phyloP scores from a whole-genome alignment of 1,140 invertebrate genomes.

The Drosophila eugracilis region DNA sequence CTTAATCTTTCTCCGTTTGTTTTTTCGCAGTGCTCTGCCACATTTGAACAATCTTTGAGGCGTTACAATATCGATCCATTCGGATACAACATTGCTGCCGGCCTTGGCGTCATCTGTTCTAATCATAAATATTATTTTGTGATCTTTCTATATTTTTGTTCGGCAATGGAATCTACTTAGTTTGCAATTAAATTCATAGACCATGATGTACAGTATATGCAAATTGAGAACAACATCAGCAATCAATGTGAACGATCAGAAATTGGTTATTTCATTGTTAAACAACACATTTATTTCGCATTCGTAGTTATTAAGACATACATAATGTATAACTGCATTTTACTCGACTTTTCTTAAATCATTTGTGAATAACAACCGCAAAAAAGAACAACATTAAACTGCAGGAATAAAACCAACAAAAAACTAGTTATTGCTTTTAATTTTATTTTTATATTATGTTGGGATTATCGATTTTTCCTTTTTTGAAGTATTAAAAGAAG shows the following conservation, averaged over 20 bases:
- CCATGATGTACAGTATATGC: slow-evolving; percentile 75
- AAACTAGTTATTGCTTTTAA: slow-evolving; percentile 5
- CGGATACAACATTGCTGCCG: slow-evolving; percentile 10
- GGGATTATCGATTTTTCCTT: no score
- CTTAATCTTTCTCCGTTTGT: slow-evolving; percentile 15
- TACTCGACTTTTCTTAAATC: slow-evolving; percentile 38
- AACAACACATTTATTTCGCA: slow-evolving; percentile 53
- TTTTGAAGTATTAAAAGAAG: no score
- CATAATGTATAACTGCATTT: slow-evolving; percentile 76
- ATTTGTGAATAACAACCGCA: slow-evolving; percentile 64
- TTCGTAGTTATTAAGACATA: slow-evolving; percentile 67
- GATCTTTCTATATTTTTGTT: slow-evolving; percentile 52
- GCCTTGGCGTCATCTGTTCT: slow-evolving; percentile 71
- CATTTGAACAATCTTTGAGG: slow-evolving; percentile 13
- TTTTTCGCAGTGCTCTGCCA: slow-evolving; percentile 42
- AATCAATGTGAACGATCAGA: slow-evolving; percentile 29
- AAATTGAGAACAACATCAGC: slow-evolving; percentile 31
- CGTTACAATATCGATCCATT: slow-evolving; percentile 25
- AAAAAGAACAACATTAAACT: slow-evolving; percentile 57
- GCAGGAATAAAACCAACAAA: slow-evolving; percentile 62
- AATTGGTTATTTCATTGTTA: slow-evolving; percentile 66
- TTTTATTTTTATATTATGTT: not conserved
- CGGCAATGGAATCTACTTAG: slow-evolving; percentile 68
- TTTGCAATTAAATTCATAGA: slow-evolving; percentile 59
- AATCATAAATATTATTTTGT: slow-evolving; percentile 75